These are phyloP conservation scores for Desmodus rotundus DNA, from an alignment of 2,113 vertebrate species.

Conservation along the genomic window DNA sequence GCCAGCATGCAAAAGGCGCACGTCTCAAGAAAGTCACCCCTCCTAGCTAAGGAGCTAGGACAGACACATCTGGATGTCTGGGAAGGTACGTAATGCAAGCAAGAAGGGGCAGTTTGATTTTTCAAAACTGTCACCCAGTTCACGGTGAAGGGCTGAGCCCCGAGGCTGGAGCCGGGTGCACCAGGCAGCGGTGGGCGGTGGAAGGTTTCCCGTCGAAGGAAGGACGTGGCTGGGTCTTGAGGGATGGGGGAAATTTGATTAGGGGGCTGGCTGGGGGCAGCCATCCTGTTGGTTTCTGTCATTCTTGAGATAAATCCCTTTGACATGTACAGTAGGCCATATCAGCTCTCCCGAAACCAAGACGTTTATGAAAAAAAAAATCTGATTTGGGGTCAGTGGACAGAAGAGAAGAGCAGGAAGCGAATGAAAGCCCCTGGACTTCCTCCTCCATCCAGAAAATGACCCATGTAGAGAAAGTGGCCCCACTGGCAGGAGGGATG, in stretches of 20 bases:
- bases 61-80: neutral
- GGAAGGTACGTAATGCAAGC: neutral
- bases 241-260: slow-evolving; percentile 25
- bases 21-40: neutral
- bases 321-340: neutral
- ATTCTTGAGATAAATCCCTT: slow-evolving; percentile 42
- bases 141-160: neutral
- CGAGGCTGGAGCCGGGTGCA: neutral
- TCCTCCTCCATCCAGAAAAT: neutral
- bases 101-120: neutral
- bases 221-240: neutral
- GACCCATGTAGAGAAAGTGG: neutral
- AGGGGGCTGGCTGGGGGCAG: neutral
- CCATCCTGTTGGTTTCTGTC: neutral
- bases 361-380: neutral
- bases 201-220: neutral
- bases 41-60: neutral
- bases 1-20: neutral
- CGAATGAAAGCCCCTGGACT: neutral
- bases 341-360: neutral
- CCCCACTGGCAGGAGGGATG: neutral
- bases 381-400: neutral
- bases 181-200: fast-evolving
- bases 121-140: neutral
- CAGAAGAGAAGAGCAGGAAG: neutral